Evolutionary conservation across 1,140 invertebrate genomes (phyloP).

Genomic region (Trachelipus rathkii): DNA sequence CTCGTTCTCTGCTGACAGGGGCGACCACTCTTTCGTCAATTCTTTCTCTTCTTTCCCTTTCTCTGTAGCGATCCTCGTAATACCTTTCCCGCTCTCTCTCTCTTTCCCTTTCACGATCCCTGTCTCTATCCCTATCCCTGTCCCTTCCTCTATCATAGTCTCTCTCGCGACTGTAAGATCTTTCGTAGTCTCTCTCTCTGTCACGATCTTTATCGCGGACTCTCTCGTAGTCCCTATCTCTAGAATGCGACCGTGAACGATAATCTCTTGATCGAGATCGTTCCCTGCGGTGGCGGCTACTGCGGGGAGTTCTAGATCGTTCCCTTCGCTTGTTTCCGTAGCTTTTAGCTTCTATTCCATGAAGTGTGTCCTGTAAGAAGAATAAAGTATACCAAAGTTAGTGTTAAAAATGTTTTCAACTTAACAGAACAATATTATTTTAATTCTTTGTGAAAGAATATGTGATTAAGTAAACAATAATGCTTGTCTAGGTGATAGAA

Average conservation of each 20-base stretch:
- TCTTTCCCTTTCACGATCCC: constrained; percentile 22
- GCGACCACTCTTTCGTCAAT: constrained; percentile 35
- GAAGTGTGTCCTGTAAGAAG: constrained; percentile 74
- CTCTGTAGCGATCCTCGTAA: constrained; percentile 53
- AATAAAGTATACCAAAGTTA: too few relatives aligned
- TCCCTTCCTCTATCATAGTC: constrained; percentile 51
- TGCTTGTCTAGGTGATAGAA: too few relatives aligned
- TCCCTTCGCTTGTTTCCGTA: constrained; percentile 68
- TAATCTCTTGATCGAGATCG: constrained; percentile 51
- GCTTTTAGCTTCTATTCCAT: constrained; percentile 94
- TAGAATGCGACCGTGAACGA: constrained; percentile 62
- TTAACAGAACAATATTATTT: too few relatives aligned
- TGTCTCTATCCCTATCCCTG: constrained; percentile 47
- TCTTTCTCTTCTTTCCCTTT: constrained; percentile 47
- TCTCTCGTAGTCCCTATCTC: constrained; percentile 66
- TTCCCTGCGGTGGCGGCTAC: constrained; percentile 50
- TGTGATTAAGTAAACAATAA: too few relatives aligned
- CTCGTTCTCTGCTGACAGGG: constrained; percentile 26
- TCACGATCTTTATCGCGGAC: constrained; percentile 61
- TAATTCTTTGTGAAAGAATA: too few relatives aligned
- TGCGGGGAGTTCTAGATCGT: constrained; percentile 50
- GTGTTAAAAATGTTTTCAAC: too few relatives aligned
- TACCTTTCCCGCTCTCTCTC: constrained; percentile 45
- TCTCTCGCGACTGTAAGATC: constrained; percentile 51
- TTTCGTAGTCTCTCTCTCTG: constrained; percentile 64